Base-by-base conservation (phyloP, 2,113 vertebrate genomes). In the Brachypteracias leptosomus region DNA sequence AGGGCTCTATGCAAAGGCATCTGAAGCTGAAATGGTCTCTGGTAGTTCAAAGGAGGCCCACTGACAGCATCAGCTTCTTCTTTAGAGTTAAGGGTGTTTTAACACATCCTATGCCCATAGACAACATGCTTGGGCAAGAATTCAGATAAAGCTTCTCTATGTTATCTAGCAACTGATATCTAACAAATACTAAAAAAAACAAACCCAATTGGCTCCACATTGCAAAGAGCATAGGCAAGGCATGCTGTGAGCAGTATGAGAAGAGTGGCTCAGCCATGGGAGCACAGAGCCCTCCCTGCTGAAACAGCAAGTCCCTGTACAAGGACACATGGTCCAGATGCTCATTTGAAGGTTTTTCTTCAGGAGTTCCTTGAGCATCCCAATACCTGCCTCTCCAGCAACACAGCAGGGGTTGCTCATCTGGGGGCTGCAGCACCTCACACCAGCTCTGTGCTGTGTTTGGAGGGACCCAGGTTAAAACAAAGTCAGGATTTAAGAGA, bases 281-380 rank as follows among this genome's bases (percentile, higher is more conserved):
- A 78, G 38, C 55, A 49, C n/a, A 19, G 15, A 65, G 26, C 22
- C 28, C 35, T 70, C 31, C 17, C 31, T 38, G 31, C n/a, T 59
- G n/a, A 63, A 68, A 40, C 1, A 1, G 20, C 16, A 52, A 80
- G 44, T 36, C 38, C 40, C 19, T 0, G 0, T 28, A 19, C 18
- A 74, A 65, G 52, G 17, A 35, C 16, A 59, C 21, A 16, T 6
- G 17, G 52, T 38, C 70, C 46, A 66, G 35, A 28, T 13, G 19
- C 28, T 46, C 25, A 35, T 26, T 16, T 20, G 40, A 72, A 67
- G 21, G 63, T 21, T 77, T 73, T 63, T 77, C 36, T 57, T 35
- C 54, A 77, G 52, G 29, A 82, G 16, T 47, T 20, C 22, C 76
- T 46, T 18, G 15, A 83, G 46, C 72, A 49, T 28, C 67, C 55